These are phyloP conservation scores for Varanus salvator DNA, from an alignment of 2,113 vertebrate species.

Conservation along the genomic window DNA sequence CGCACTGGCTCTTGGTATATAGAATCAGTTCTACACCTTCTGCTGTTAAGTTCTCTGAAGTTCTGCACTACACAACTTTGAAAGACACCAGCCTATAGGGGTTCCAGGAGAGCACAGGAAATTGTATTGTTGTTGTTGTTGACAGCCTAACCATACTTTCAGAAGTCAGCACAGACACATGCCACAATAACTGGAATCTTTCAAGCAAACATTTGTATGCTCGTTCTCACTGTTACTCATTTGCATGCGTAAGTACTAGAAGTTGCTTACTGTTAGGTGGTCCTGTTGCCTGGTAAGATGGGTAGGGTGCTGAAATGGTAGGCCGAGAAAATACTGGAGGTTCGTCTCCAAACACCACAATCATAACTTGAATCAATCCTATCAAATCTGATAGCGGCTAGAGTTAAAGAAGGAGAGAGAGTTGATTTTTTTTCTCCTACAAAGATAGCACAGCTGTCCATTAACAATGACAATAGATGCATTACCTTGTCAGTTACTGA, in stretches of 20 bases:
- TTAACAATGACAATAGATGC: rapidly evolving
- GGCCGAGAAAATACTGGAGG: conserved; percentile 97
- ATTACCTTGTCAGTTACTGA: not conserved
- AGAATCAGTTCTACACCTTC: not conserved
- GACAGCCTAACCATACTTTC: not conserved
- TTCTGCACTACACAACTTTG: not conserved
- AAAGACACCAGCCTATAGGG: not conserved
- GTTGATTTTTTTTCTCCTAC: not conserved
- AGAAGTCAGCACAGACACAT: not conserved
- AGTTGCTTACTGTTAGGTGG: conserved; percentile 91
- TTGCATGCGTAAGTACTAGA: not conserved
- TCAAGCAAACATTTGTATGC: not conserved
- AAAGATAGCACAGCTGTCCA: not conserved
- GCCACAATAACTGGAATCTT: not conserved
- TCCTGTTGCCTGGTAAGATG: conserved; percentile 91
- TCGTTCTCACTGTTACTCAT: not conserved
- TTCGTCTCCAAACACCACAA: conserved; percentile 97
- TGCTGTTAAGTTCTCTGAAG: not conserved
- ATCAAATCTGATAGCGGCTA: conserved; percentile 96
- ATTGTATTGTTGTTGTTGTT: too few species aligned
- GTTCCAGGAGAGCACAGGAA: not conserved
- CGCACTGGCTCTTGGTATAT: too few species aligned
- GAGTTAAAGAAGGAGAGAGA: conserved; percentile 36
- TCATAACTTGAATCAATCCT: conserved; percentile 97
- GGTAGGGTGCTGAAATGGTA: conserved; percentile 87